Evolutionary conservation across 2,888 invertebrate species (phyloP), one percentile per base, ranked within the genome.

Genomic region (Labia minor): DNA sequence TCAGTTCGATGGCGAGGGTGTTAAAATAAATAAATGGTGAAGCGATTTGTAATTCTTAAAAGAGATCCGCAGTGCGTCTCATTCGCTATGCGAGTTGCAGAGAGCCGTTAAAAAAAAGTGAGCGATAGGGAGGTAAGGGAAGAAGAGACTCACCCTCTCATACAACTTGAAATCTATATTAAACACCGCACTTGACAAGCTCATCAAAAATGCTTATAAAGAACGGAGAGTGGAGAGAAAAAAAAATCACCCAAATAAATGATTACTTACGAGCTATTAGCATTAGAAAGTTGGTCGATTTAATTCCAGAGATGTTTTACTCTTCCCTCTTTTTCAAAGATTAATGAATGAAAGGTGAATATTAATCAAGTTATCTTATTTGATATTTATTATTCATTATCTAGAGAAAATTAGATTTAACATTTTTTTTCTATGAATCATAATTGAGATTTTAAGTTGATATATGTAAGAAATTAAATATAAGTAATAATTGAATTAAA

Each of bases 41-140:
- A 49, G 49, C 49, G 49, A 49, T 49, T 49, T 49, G 49, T 49
- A 49, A 49, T 49, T 49, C 49, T 49, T 49, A 49, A 49, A 49
- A 49, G 49, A 49, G 14, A 49, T 49, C 49, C 49, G 49, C 49
- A 49, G 2, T 49, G 49, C 49, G 49, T 49, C 49, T 49, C 49
- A 49, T 49, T 49, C 49, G 49, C 49, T 49, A 49, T 49, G 49
- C 49, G 49, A 49, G 49, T n/a, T 6, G 26, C 26, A 26, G 26
- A 49, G 49, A 16, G 49, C 49, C 14, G 49, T 49, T 49, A 49
- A 49, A 49, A 33, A 33, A 49, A 49, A 49, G 49, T 11, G 49
- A 49, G 49, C 14, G n/a, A 16, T 4, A 49, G n/a, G 16, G 49
- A 14, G 49, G 16, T 49, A 8, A 26, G 26, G 26, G 8, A 8